A percentile compares a stretch with the other conserved stretches of the same genome.
Evolutionary conservation across 2,797 vertebrate species (phyloP).

Genomic region (Tachyglossus aculeatus): DNA sequence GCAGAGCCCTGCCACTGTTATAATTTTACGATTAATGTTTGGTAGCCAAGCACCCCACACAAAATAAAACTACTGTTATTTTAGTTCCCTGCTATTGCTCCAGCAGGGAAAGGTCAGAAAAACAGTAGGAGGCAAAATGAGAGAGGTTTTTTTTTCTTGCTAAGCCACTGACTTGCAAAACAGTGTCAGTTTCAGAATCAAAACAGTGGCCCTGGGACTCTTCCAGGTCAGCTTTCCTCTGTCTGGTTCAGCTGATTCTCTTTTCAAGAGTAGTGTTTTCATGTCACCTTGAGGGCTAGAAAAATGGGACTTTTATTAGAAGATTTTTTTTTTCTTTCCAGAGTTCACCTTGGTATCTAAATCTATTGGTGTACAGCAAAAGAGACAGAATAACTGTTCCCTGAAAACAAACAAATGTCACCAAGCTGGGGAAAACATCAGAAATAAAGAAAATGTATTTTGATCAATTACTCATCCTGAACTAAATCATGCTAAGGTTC

Average conservation of each 20-base stretch:
- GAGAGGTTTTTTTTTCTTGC: conserved; percentile 20
- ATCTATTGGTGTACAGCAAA: too few species aligned
- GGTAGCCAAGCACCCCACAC: conserved; percentile 52
- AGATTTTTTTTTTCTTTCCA: too few species aligned
- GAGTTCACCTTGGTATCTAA: too few species aligned
- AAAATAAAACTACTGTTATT: conserved; percentile 61
- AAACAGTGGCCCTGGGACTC: not conserved
- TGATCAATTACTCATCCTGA: too few species aligned
- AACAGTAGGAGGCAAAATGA: conserved; percentile 58
- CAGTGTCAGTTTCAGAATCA: conserved; percentile 37
- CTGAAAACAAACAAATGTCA: too few species aligned
- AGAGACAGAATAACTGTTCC: too few species aligned
- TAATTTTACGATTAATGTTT: conserved; percentile 63
- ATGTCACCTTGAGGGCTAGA: too few species aligned
- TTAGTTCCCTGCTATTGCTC: conserved; percentile 54
- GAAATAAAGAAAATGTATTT: too few species aligned
- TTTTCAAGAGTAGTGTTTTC: too few species aligned
- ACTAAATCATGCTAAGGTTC: too few species aligned
- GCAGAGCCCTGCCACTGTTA: conserved; percentile 25
- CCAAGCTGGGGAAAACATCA: too few species aligned
- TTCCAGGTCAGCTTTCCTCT: not conserved
- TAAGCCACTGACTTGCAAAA: conserved; percentile 49
- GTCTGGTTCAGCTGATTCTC: not conserved
- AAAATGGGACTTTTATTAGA: too few species aligned
- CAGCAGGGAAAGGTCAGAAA: conserved; percentile 59